Conservation (phyloP, 2,113 vertebrate species). For the Corapipo altera region DNA sequence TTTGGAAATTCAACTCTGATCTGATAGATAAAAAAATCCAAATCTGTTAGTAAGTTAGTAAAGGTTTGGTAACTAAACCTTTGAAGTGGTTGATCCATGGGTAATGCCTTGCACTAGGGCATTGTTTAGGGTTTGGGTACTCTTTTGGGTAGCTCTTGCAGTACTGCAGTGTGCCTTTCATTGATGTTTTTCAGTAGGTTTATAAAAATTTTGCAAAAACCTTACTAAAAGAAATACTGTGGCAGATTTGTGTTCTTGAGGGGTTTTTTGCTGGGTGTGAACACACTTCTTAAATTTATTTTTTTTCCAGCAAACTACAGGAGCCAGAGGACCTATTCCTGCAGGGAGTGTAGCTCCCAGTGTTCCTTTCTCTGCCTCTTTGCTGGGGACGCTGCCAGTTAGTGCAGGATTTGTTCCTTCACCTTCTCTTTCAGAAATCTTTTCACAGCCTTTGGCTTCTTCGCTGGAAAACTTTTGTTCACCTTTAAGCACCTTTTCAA, state of each 20-base stretch:
- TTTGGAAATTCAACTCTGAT: not conserved
- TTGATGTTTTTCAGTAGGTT: not conserved
- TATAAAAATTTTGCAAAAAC: not conserved
- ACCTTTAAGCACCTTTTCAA: constrained; percentile 83
- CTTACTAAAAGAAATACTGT: not conserved
- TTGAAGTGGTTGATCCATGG: not conserved
- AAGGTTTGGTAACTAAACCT: not conserved
- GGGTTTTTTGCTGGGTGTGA: not conserved
- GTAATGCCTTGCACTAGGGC: not conserved
- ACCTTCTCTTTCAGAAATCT: constrained; percentile 75
- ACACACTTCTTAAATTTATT: not conserved
- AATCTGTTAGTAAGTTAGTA: not conserved
- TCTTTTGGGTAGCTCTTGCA: not conserved
- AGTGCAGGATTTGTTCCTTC: constrained; percentile 72
- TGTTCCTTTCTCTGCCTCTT: constrained; percentile 78
- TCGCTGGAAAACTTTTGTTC: constrained; percentile 81
- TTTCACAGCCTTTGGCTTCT: constrained; percentile 79
- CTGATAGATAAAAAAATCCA: not conserved
- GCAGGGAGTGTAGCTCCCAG: constrained; percentile 74
- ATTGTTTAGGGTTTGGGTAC: not conserved
- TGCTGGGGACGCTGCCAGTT: constrained; percentile 75
- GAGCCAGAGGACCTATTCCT: constrained; percentile 75
- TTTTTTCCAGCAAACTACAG: constrained; percentile 54
- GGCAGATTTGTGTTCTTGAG: not conserved
- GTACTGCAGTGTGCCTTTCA: not conserved